Evolutionary conservation across 2,888 invertebrate genomes (phyloP).

Genomic region (Scaptomyza flava): DNA sequence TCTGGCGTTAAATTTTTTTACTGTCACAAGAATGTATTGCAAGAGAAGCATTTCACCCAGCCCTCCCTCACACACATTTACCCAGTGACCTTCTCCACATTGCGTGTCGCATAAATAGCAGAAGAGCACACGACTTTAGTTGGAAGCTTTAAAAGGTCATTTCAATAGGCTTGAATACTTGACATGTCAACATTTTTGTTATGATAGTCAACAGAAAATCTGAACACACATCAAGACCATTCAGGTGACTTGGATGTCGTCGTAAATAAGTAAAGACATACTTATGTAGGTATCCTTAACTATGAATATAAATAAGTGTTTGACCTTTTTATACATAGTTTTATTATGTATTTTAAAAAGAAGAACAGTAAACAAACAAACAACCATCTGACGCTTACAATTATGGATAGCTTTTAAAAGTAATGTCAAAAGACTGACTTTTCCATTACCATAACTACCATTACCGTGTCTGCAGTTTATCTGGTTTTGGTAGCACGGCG

Average conservation of each 20-base stretch:
- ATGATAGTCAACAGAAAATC: not conserved
- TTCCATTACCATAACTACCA: conserved; percentile 1
- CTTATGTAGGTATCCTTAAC: not conserved
- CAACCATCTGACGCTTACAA: not conserved
- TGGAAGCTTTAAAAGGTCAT: not conserved
- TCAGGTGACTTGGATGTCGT: not conserved
- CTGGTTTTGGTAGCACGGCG: not conserved
- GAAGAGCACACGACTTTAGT: not conserved
- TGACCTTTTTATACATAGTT: not conserved
- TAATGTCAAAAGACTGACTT: conserved; percentile 4
- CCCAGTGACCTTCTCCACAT: not conserved
- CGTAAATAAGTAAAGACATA: not conserved
- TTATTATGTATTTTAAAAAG: not conserved
- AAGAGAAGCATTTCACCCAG: not conserved
- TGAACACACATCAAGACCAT: not conserved
- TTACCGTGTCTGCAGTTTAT: not conserved
- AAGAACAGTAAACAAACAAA: not conserved
- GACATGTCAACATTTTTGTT: not conserved
- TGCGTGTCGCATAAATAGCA: not conserved
- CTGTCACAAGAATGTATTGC: not conserved
- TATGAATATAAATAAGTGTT: not conserved
- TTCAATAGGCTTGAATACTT: not conserved
- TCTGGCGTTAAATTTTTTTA: not conserved
- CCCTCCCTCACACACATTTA: not conserved
- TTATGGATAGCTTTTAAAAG: conserved; percentile 10